These are phyloP conservation scores for Epistrophe eligans DNA, from an alignment of 2,888 invertebrate genomes.

Conservation along the genomic window DNA sequence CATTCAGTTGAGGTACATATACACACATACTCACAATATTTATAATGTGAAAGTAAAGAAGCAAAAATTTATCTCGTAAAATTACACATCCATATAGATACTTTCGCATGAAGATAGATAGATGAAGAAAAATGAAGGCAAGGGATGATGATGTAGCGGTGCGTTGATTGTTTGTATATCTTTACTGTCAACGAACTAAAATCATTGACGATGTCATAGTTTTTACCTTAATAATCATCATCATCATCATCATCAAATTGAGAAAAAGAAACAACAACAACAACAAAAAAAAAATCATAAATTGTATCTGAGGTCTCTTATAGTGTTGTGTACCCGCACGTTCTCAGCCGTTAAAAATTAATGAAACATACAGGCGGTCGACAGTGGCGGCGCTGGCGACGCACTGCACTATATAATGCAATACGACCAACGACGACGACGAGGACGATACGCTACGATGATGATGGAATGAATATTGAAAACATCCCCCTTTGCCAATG, in stretches of 20 bases:
- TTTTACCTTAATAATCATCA: slow-evolving; percentile 70
- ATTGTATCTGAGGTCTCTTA: slow-evolving; percentile 47
- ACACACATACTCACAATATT: neutral
- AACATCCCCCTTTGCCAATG: slow-evolving; percentile 50
- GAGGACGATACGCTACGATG: no score
- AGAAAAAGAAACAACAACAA: neutral
- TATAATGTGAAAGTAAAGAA: slow-evolving; percentile 22
- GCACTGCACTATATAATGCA: slow-evolving; percentile 24
- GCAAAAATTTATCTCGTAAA: slow-evolving; percentile 12
- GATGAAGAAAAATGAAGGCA: slow-evolving; percentile 25
- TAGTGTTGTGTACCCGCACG: slow-evolving; percentile 71
- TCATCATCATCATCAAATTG: slow-evolving; percentile 29
- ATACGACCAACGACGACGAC: neutral
- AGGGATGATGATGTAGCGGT: slow-evolving; percentile 33
- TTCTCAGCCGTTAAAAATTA: slow-evolving; percentile 71
- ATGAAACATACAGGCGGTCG: slow-evolving; percentile 65
- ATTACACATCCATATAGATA: slow-evolving; percentile 5
- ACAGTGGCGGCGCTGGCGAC: neutral
- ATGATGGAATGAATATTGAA: slow-evolving; percentile 60
- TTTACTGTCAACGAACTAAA: slow-evolving; percentile 75
- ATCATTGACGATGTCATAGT: slow-evolving; percentile 75
- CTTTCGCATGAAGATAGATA: neutral
- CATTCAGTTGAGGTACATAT: neutral
- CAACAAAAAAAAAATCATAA: slow-evolving; percentile 10
- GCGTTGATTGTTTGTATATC: slow-evolving; percentile 56